phyloP scores from a whole-genome alignment of 2,888 invertebrate species.

The Caenorhabditis wallacei region DNA sequence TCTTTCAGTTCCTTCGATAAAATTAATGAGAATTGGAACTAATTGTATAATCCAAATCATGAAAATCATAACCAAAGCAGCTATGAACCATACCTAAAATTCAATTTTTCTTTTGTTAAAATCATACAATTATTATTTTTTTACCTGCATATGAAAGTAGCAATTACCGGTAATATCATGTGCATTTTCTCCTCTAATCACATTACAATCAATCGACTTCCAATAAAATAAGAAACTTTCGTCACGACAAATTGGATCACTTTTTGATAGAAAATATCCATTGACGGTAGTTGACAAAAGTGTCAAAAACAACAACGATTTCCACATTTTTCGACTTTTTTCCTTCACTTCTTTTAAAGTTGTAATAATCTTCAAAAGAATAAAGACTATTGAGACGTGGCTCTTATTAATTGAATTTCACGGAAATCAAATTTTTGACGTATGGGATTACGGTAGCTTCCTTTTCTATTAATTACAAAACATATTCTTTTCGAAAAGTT shows the following conservation, averaged over 20 bases:
- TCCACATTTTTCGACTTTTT: conserved; percentile 40
- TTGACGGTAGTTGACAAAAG: conserved; percentile 2
- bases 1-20: conserved; percentile 52
- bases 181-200: neutral
- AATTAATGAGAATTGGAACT: conserved; percentile 31
- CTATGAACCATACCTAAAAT: conserved; percentile 33
- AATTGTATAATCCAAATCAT: conserved; percentile 5
- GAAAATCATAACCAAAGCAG: neutral
- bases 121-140: neutral
- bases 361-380: neutral
- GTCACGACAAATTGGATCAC: conserved; percentile 50
- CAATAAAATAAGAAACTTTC: conserved; percentile 42
- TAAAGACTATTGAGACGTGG: neutral
- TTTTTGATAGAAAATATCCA: conserved; percentile 36
- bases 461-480: too few species aligned
- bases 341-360: neutral
- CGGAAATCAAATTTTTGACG: too few species aligned
- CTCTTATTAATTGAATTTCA: too few species aligned
- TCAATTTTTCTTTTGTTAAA: neutral
- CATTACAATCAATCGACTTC: neutral
- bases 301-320: conserved; percentile 15
- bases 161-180: conserved; percentile 29
- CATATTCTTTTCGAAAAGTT: too few species aligned
- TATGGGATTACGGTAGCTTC: too few species aligned
- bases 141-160: conserved; percentile 23